Percentiles rank a stretch among this genome's conserved stretches.
phyloP scores from a whole-genome alignment of 2,888 invertebrate species.

The Cataglyphis livida region DNA sequence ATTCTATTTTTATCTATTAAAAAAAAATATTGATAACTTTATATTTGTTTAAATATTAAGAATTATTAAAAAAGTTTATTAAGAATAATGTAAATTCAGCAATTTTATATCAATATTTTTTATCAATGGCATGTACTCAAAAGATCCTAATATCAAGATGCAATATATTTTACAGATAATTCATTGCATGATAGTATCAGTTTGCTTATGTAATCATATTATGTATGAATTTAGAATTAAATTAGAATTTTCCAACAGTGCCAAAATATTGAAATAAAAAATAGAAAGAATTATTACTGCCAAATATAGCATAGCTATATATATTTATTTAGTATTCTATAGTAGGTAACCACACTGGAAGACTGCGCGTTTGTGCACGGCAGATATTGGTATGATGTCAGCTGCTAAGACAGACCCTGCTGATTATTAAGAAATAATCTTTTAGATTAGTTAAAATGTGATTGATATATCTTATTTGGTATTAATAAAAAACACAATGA shows the following conservation, averaged over 20 bases:
- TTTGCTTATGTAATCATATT: constrained; percentile 42
- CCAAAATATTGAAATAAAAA: constrained; percentile 70
- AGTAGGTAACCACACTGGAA: constrained; percentile 82
- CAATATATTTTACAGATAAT: not conserved
- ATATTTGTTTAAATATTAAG: not conserved
- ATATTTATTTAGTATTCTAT: constrained; percentile 73
- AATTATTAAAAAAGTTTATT: not conserved
- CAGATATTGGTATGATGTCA: constrained; percentile 83
- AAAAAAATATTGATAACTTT: constrained; percentile 13
- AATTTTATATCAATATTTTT: constrained; percentile 17
- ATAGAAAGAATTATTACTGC: constrained; percentile 75
- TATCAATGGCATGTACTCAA: not conserved
- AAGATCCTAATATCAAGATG: not conserved
- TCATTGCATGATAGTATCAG: constrained; percentile 18
- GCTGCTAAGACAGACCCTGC: constrained; percentile 85
- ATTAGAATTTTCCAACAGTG: constrained; percentile 68
- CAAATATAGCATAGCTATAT: constrained; percentile 76
- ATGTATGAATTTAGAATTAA: constrained; percentile 22
- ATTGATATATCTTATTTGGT: constrained; percentile 74
- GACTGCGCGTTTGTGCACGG: constrained; percentile 82
- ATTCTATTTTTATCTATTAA: not conserved
- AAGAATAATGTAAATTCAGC: not conserved
- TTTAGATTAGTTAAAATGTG: constrained; percentile 80
- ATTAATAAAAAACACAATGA: constrained; percentile 80
- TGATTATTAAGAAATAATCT: constrained; percentile 85